Evolutionary conservation across 1,140 invertebrate species (phyloP), one percentile per base, ranked within the genome.

Genomic region (Anastrepha ludens): DNA sequence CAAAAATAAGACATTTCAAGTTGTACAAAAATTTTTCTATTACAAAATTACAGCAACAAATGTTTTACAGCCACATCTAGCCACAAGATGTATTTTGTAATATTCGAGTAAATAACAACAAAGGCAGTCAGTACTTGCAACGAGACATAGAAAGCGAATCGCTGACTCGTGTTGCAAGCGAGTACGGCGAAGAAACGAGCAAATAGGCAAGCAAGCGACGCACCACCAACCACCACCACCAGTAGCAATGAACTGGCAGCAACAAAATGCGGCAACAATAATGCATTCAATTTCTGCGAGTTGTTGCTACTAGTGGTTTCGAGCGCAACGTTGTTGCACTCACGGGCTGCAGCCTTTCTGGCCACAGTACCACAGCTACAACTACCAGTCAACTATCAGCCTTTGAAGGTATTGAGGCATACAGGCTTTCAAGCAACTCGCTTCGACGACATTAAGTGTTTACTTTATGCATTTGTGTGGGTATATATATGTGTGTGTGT

Each of bases 281-380:
- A 44, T 62, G 39, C 44, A 65, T 47, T 65, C 55, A 47, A 67
- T 41, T 86, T 60, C 29, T 86, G 17, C 29, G 58, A 29, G 47
- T 81, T 41, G n/a, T 81, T 91, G 90, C 90, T 89, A 90, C 74
- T 47, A 87, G 50, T 87, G n/a, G 15, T 74, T 74, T 74, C 20
- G 47, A 44, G n/a, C 47, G 47, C 74, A 81, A 81, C 47, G n/a
- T 81, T 81, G 74, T 81, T 81, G 74, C 74, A 81, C 44, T 47
- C 47, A 81, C 47, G 6, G 9, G 47, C 74, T 62, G 17, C 17
- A 62, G 5, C 17, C 4, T 62, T 11, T 8, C 60, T 6, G 15
- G 2, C 7, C 7, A 29, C 29, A 67, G 17, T 8, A 55, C 74
- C 17, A 55, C 17, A 29, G 41, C n/a, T 7, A 81, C 74, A 55